Evolutionary conservation across 2,888 invertebrate species (phyloP), one percentile per base, ranked within the genome.

Genomic region (Cyclophora albipunctata): DNA sequence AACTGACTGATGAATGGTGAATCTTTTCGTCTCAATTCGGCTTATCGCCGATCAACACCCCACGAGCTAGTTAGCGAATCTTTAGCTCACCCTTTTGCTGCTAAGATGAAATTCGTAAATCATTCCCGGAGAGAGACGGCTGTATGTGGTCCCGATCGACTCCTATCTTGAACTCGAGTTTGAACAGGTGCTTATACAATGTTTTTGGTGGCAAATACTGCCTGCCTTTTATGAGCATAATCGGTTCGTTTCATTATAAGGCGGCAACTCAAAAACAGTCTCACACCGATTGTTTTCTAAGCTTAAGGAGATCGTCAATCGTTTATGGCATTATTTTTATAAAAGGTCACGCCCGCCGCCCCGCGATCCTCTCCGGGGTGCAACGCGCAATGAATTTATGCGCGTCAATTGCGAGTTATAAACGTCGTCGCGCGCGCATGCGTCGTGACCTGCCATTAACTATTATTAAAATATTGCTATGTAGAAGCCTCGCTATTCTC

Each of bases 401-500:
- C 75, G 80, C 75, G 81, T 84, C 83, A 81, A 83, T 83, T 72
- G 75, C 73, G 71, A 79, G 82, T 84, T 84, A 84, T 84, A 82
- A 81, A 82, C 83, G 79, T 82, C 81, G 79, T 71, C 80, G 80
- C 77, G 69, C 69, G 78, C 74, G 78, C 78, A 73, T 73, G 75
- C 73, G 74, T 71, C 78, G 73, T 83, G 84, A 84, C 84, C 84
- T 69, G 71, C 81, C 83, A 86, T 87, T 85, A 86, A 86, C 82
- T 79, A 86, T 84, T 87, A 87, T 85, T 86, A 86, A 87, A 85
- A 86, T 87, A 87, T 87, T 80, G 77, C 84, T 76, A 73, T 77
- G 82, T 84, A 81, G 78, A 66, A 78, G 79, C 80, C 73, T 79
- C 65, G 81, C 81, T 79, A 83, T 85, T 84, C 84, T 85, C 84